Base-by-base conservation (phyloP, 2,113 vertebrate species). In the Erythrolamprus reginae region DNA sequence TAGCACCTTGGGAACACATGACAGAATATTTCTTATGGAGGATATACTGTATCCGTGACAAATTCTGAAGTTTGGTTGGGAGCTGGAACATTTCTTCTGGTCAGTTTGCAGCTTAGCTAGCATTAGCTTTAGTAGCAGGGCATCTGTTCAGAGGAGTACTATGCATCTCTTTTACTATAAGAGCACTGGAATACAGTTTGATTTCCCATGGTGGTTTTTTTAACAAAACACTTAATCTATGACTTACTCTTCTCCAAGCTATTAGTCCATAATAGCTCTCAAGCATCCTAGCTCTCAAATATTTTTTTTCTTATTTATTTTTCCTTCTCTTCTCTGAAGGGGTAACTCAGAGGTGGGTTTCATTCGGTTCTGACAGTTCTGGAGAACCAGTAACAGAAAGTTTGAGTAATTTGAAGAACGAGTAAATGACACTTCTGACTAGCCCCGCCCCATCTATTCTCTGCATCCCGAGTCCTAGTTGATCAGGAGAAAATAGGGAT, bases 21-120 rank as follows among this genome's bases (percentile, higher is more conserved):
- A 95, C 95, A 96, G 90, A 92, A 89, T 84, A 90, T 91, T 93
- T 94, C 82, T 88, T 94, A 8, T 83, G 56, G 82, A 91, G 91
- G 92, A 97, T 96, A 95, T 7, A 47, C 65, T 70, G n/a, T 38
- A 38, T 82, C 88, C 24, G 6, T 93, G 93, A 95, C 91, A 94
- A 28, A 88, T 87, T 96, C 90, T 92, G 61, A 90, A 94, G 61
- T 90, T 90, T 87, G 53, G 89, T 93, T 58, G 89, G 82, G 19
- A 55, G 61, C 17, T 52, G 50, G 70, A 56, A 93, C 91, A 86
- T 26, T 87, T 92, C 92, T 90, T 88, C 85, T 85, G 77, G 93
- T n/a, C 51, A 93, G 88, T 82, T 95, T 50, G 4, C 56, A 93
- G 45, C 12, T 94, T 86, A 93, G 84, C 50, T 87, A 45, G 13